Base-by-base conservation (phyloP, 1,140 invertebrate genomes). In the Macrosteles quadrilineatus region DNA sequence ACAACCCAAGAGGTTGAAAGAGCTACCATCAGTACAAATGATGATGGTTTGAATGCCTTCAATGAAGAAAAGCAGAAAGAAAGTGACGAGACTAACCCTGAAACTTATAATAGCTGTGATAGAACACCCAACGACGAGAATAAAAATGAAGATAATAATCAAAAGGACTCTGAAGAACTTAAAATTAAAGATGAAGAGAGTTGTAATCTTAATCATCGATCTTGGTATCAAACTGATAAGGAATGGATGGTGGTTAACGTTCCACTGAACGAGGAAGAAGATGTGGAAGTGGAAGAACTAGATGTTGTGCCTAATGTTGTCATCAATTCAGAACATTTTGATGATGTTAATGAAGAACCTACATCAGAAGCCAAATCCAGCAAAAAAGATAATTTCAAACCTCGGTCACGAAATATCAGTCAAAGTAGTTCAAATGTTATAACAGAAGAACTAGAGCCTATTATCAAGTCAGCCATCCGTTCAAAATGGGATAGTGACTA, bases 401-500 rank as follows among this genome's bases (percentile, higher is more conserved):
- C 47, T 14, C 50, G 43, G 19, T 50, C 43, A 53, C 43, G 65
- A 9, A 67, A 67, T 9, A 67, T 66, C 23, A 67, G 47, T 30
- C 27, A 29, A 67, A 53, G 47, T 19, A 67, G 43, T 67, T 25
- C n/a, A 21, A 45, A 40, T 43, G 40, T 43, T 21, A 50, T 31
- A 29, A 67, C 30, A 9, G 65, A 53, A 31, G 65, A 67, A 19
- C 30, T 67, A 31, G 65, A 67, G 31, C 65, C 65, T 19, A 67
- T 67, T 12, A 67, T 67, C 9, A 59, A 40, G 21, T 47, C 57
- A 14, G 68, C 68, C 11, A 69, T 64, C 29, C 32, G 68, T n/a
- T 74, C 73, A 0, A 74, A 73, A 67, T 74, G 73, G 73, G 73
- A 74, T 67, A 74, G 73, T 57, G 73, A 74, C 66, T 74, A 74